Conservation (phyloP, 2,888 invertebrate genomes). For the Adela reaumurella region DNA sequence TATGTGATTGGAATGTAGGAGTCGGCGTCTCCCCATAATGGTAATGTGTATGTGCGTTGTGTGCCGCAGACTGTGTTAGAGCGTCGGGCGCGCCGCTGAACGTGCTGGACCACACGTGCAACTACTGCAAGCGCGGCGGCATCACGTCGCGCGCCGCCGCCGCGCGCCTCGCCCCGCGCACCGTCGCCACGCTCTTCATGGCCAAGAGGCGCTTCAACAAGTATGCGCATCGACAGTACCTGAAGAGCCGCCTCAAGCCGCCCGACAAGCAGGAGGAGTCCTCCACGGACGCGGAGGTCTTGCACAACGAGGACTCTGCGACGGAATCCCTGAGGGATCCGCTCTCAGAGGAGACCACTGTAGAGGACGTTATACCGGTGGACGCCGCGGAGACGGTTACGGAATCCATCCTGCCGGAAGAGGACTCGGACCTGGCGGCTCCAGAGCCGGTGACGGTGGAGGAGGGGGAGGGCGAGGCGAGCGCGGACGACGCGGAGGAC, state of each 20-base stretch:
- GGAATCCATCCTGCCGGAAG: not conserved
- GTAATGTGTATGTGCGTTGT: no score
- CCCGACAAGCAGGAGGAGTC: not conserved
- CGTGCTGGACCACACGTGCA: slow-evolving; percentile 52
- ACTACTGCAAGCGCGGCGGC: slow-evolving; percentile 46
- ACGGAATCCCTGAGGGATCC: not conserved
- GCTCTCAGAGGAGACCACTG: not conserved
- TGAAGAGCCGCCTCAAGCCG: slow-evolving; percentile 21
- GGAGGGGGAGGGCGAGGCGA: slow-evolving; percentile 7
- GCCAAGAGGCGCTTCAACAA: slow-evolving; percentile 54
- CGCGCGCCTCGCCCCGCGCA: slow-evolving; percentile 45
- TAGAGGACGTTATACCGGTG: not conserved
- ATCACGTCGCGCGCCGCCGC: slow-evolving; percentile 50
- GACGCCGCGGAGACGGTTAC: not conserved
- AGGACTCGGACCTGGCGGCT: not conserved
- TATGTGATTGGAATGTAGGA: no score
- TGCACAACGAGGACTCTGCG: not conserved
- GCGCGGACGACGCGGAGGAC: slow-evolving; percentile 4
- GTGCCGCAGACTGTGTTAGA: slow-evolving; percentile 44
- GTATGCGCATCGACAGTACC: slow-evolving; percentile 50
- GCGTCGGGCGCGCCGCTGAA: slow-evolving; percentile 31
- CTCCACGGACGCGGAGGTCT: not conserved
- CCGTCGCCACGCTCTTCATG: slow-evolving; percentile 52
- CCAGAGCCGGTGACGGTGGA: slow-evolving; percentile 1
- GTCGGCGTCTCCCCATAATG: no score